Evolutionary conservation across 2,888 invertebrate species (phyloP), one percentile per base, ranked within the genome.

Genomic region (Didymodactylos carnosus): DNA sequence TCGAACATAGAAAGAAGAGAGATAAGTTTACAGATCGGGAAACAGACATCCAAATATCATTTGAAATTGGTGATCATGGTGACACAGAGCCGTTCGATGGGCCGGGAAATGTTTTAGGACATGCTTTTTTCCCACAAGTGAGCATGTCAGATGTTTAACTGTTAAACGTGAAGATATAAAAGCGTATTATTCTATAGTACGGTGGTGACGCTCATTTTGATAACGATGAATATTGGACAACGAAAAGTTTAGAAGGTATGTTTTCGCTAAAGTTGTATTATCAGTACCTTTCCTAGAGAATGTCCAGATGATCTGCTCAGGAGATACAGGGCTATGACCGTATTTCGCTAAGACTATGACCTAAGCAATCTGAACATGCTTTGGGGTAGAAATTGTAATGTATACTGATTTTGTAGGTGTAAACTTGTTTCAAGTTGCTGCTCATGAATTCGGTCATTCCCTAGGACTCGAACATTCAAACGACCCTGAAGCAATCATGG

Each of bases 391-490:
- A 27, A 6, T 23, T 53, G 6, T 29, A n/a, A 8, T 51, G 35
- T 29, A 35, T 62, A 62, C 62, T 23, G 79, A 80, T 13, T n/a
- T n/a, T n/a, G n/a, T n/a, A n/a, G 82, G 83, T 49, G 75, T 75
- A 3, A 75, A 75, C 69, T 69, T 75, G 39, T 72, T 72, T 29
- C 76, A 76, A 72, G 82, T 82, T 27, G 81, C 82, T 16, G 80
- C 82, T 39, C 82, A 83, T 74, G 82, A 83, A 77, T 80, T 82
- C 71, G 83, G 83, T 11, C 83, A 83, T 76, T 80, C 82, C 29
- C 78, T 83, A 8, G 83, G 83, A 0, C 77, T 83, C 25, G 80
- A 81, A n/a, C 83, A 83, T 76, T 82, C 82, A 19, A 77, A 78
- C 13, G 77, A 78, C 1, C 77, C 75, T 6, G 77, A 77, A 2